A percentile compares a stretch with the other conserved stretches of the same genome.
Evolutionary conservation across 2,113 vertebrate genomes (phyloP).

Genomic region (Ictalurus furcatus): DNA sequence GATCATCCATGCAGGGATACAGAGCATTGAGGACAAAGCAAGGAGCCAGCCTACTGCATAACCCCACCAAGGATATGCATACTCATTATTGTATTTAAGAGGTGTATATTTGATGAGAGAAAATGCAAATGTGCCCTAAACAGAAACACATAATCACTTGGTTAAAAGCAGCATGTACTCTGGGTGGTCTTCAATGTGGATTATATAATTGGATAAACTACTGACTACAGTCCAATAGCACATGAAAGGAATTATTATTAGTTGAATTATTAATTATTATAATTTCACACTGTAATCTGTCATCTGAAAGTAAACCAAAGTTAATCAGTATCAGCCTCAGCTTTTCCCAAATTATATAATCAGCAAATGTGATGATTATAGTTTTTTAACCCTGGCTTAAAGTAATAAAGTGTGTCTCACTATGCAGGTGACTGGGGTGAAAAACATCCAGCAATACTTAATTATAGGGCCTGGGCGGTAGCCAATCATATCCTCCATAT

Average conservation of each 20-base stretch:
- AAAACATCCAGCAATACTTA: conserved; percentile 93
- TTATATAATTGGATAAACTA: neutral
- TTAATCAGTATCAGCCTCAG: neutral
- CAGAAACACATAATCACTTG: conserved; percentile 9
- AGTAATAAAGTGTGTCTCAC: conserved; percentile 69
- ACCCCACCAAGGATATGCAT: conserved; percentile 93
- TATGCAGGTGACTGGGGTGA: conserved; percentile 89
- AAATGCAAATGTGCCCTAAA: conserved; percentile 90
- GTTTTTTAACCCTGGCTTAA: neutral
- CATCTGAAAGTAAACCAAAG: neutral
- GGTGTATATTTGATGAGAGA: conserved; percentile 93
- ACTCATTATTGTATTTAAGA: conserved; percentile 93
- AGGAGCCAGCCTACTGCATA: conserved; percentile 90
- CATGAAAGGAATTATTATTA: neutral
- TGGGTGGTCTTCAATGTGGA: neutral
- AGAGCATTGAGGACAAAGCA: conserved; percentile 91
- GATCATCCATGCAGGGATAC: conserved; percentile 82
- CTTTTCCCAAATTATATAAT: neutral
- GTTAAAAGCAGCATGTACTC: neutral
- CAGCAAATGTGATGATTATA: neutral
- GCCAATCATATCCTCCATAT: conserved; percentile 96
- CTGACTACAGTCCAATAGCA: neutral
- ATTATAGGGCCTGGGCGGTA: conserved; percentile 84
- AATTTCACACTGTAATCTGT: neutral
- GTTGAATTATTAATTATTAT: neutral